A percentile compares a stretch with the other conserved stretches of the same genome.
Evolutionary conservation across 35 echinoderm and acorn worm species (phyloP).

Genomic region (Stichopus chloronotus): DNA sequence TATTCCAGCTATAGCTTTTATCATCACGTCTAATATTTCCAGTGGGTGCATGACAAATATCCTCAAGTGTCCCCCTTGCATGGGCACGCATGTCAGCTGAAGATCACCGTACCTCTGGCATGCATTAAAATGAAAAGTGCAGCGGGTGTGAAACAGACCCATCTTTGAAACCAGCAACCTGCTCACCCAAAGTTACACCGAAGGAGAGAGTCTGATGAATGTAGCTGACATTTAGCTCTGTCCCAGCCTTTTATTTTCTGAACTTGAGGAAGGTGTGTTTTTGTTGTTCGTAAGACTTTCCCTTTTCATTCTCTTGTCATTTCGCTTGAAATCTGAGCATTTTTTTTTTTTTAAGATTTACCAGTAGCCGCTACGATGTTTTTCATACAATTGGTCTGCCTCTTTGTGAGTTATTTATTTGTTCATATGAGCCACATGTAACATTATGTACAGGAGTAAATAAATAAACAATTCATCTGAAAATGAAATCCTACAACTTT

Average conservation of each 20-base stretch:
- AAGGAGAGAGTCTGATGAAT: too few relatives aligned
- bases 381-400: neutral
- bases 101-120: too few relatives aligned
- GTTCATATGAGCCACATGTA: neutral
- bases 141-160: too few relatives aligned
- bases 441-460: neutral
- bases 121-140: too few relatives aligned
- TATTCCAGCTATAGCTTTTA: too few relatives aligned
- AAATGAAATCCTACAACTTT: neutral
- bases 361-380: neutral
- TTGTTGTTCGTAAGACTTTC: neutral
- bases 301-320: neutral
- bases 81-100: too few relatives aligned
- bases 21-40: too few relatives aligned
- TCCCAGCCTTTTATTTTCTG: neutral
- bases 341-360: neutral
- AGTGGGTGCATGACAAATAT: too few relatives aligned
- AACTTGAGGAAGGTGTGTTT: neutral
- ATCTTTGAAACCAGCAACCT: too few relatives aligned
- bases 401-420: constrained; percentile 1
- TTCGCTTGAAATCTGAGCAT: too few relatives aligned
- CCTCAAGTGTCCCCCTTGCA: too few relatives aligned
- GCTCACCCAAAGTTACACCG: too few relatives aligned
- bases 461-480: neutral
- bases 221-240: neutral